Evolutionary conservation across 2,888 invertebrate species (phyloP).

Genomic region (Noctua comes): DNA sequence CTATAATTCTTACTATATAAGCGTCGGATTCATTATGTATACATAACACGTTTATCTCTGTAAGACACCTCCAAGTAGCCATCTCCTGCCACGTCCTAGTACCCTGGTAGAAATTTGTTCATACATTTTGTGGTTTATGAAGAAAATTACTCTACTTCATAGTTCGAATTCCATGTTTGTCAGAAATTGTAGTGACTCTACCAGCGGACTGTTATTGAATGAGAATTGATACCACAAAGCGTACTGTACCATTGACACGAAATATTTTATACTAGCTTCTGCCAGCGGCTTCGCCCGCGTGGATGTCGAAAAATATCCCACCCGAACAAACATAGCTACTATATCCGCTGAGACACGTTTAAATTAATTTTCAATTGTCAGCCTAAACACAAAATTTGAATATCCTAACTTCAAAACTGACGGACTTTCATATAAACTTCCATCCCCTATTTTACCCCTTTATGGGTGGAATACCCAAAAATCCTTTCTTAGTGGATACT

Average conservation of each 20-base stretch:
- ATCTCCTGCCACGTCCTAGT: conserved; percentile 69
- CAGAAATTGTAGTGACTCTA: conserved; percentile 22
- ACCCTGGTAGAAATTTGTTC: conserved; percentile 76
- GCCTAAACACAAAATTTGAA: too few relatives aligned
- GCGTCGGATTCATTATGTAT: conserved; percentile 54
- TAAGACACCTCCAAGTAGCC: conserved; percentile 34
- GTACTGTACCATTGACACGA: background rate
- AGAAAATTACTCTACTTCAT: conserved; percentile 62
- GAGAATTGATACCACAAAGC: conserved; percentile 1
- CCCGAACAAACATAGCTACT: too few relatives aligned
- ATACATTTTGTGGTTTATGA: conserved; percentile 70
- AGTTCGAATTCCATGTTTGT: conserved; percentile 28
- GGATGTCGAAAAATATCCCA: too few relatives aligned
- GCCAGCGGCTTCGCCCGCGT: too few relatives aligned
- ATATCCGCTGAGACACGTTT: too few relatives aligned
- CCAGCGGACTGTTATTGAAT: background rate
- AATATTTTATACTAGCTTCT: conserved; percentile 2
- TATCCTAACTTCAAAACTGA: too few relatives aligned
- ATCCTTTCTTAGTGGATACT: too few relatives aligned
- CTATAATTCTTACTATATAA: conserved; percentile 50
- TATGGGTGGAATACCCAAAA: too few relatives aligned
- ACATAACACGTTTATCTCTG: conserved; percentile 42
- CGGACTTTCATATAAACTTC: too few relatives aligned
- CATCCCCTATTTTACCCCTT: too few relatives aligned
- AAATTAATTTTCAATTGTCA: too few relatives aligned